phyloP scores from a whole-genome alignment of 2,113 vertebrate genomes.

The Puntigrus tetrazona region DNA sequence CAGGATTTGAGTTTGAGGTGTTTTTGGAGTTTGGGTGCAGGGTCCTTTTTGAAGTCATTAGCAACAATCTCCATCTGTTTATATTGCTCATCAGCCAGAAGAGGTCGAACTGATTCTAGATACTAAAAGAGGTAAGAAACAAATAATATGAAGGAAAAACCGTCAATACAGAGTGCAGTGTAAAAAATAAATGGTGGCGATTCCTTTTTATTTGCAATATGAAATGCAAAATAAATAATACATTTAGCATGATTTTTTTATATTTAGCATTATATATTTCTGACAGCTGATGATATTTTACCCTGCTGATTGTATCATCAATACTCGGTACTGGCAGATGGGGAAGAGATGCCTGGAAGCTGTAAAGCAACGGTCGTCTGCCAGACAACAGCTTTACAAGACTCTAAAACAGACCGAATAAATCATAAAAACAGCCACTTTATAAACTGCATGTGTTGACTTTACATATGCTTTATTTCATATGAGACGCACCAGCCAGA shows the following conservation, averaged over 20 bases:
- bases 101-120: constrained; percentile 86
- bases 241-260: too few relatives aligned
- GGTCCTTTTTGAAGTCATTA: constrained; percentile 82
- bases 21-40: constrained; percentile 83
- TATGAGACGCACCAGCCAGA: constrained; percentile 82
- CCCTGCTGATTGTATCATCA: constrained; percentile 84
- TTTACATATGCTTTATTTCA: background rate
- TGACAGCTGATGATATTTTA: constrained; percentile 62
- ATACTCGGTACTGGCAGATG: constrained; percentile 86
- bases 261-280: background rate
- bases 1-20: constrained; percentile 91
- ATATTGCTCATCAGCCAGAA: constrained; percentile 81
- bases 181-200: background rate
- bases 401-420: constrained; percentile 63
- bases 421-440: background rate
- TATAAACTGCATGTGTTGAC: background rate
- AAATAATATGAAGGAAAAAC: constrained; percentile 22
- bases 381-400: constrained; percentile 82
- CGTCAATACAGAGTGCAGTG: background rate
- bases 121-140: constrained; percentile 75
- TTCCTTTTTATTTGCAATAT: background rate
- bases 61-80: constrained; percentile 81
- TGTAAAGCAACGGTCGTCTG: constrained; percentile 90
- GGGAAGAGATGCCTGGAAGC: constrained; percentile 91
- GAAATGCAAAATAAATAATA: too few relatives aligned